Conservation (phyloP, 2,888 invertebrate species). For the Philhelius pedissequus region DNA sequence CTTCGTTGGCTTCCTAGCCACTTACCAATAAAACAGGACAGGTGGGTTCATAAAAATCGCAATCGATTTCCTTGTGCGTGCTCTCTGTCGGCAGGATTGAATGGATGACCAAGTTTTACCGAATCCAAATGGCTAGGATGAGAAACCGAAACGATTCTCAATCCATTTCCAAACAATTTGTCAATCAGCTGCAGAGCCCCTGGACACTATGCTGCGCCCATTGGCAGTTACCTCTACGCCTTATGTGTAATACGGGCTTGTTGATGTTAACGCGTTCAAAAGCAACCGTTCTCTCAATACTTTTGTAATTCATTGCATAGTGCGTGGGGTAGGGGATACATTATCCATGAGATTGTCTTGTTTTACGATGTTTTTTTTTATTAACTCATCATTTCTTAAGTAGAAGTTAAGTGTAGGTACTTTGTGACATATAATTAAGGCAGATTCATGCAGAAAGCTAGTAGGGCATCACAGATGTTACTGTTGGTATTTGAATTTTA, state of each 20-base stretch:
- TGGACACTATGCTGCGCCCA: neutral
- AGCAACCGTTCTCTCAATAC: neutral
- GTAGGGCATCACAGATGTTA: slow-evolving; percentile 25
- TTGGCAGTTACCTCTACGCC: rapidly evolving
- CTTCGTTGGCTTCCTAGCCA: no score
- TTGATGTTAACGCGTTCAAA: neutral
- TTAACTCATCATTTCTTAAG: neutral
- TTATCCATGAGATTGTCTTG: slow-evolving; percentile 3
- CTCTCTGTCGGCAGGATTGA: no score
- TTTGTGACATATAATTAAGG: slow-evolving; percentile 2
- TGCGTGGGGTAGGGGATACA: neutral
- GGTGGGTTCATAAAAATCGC: no score
- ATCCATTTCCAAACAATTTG: no score
- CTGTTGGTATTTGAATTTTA: neutral
- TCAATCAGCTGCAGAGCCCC: no score
- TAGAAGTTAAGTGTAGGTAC: neutral
- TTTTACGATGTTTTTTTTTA: neutral
- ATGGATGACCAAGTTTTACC: no score
- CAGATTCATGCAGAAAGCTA: neutral
- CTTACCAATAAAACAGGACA: no score
- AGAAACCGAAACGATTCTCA: no score
- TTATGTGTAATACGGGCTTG: neutral
- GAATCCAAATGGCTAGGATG: no score
- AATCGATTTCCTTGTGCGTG: no score
- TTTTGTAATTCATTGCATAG: neutral